Percentiles rank a stretch among this genome's conserved stretches.
Conservation (phyloP, 2,888 invertebrate genomes). For the Agriopis marginaria region DNA sequence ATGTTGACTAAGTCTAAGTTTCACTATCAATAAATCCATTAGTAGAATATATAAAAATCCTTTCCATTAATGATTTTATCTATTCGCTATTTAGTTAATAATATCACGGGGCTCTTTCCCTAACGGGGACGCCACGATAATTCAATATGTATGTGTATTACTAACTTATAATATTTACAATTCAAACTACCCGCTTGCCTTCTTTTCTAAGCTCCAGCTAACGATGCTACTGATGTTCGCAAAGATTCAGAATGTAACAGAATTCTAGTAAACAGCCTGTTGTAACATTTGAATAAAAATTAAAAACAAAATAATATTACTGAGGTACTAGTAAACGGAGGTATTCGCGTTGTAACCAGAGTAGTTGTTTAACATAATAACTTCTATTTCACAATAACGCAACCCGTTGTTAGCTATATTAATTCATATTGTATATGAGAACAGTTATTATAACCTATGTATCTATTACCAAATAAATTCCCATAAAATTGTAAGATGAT, state of each 20-base stretch:
- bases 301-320: constrained; percentile 81
- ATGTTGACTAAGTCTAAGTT: constrained; percentile 79
- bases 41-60: constrained; percentile 86
- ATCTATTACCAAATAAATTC: constrained; percentile 49
- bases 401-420: constrained; percentile 46
- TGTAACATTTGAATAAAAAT: constrained; percentile 80
- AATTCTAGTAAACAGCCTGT: constrained; percentile 60
- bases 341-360: constrained; percentile 66
- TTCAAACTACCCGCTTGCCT: constrained; percentile 83
- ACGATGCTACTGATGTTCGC: constrained; percentile 43
- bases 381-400: constrained; percentile 53
- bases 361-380: constrained; percentile 46
- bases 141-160: constrained; percentile 66
- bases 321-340: constrained; percentile 82
- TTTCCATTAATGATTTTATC: constrained; percentile 85
- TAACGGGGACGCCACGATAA: constrained; percentile 73
- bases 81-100: constrained; percentile 84
- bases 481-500: constrained; percentile 73
- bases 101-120: constrained; percentile 84
- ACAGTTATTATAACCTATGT: constrained; percentile 27
- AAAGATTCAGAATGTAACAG: constrained; percentile 52
- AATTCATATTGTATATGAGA: constrained; percentile 47
- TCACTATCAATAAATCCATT: constrained; percentile 84
- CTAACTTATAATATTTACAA: constrained; percentile 83
- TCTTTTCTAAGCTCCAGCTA: constrained; percentile 77